Conservation (phyloP, 2,888 invertebrate species). For the Rhamphomyia laevipes region DNA sequence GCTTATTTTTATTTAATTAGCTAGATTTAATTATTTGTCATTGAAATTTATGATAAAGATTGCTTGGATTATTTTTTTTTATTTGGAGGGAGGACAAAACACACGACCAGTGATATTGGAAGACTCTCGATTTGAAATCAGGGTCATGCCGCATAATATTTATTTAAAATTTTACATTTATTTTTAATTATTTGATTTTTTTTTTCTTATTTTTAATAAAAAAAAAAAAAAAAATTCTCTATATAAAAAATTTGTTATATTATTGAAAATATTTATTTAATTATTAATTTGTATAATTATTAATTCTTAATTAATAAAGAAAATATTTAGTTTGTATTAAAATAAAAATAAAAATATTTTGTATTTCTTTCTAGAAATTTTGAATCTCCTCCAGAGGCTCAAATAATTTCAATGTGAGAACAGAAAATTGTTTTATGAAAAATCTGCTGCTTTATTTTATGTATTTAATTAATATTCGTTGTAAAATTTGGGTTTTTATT, state of each 20-base stretch:
- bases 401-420: too few species aligned
- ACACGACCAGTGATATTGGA: conserved; percentile 39
- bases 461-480: too few species aligned
- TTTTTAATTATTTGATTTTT: conserved; percentile 10
- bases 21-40: neutral
- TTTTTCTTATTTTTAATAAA: conserved; percentile 14
- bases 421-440: too few species aligned
- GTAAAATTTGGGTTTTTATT: too few species aligned
- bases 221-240: conserved; percentile 10
- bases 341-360: too few species aligned
- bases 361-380: too few species aligned
- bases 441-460: conserved; percentile 2
- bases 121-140: conserved; percentile 40
- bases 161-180: conserved; percentile 6
- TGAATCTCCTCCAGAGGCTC: too few species aligned
- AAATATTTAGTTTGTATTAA: too few species aligned
- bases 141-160: conserved; percentile 33
- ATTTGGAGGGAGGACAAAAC: conserved; percentile 10
- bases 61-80: conserved; percentile 1
- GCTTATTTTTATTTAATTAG: too few species aligned
- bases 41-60: conserved; percentile 4
- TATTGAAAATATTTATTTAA: conserved; percentile 9
- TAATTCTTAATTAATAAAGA: too few species aligned
- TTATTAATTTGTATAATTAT: conserved; percentile 13
- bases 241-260: too few species aligned